Evolutionary conservation across 2,888 invertebrate genomes (phyloP).

Genomic region (Xanthorhoe designata): DNA sequence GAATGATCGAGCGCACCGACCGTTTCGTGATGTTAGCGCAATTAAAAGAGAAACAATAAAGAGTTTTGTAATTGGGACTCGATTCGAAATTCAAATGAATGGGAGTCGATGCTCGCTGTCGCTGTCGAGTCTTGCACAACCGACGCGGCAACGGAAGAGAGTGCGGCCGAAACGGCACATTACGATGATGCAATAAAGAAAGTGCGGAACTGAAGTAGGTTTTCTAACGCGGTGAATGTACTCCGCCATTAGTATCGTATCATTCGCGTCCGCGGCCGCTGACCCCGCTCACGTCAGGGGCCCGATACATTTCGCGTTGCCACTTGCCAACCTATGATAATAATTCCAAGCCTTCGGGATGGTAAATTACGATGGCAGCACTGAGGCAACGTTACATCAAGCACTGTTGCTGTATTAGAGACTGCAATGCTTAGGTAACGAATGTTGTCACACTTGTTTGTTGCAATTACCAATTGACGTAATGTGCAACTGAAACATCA

Average conservation of each 20-base stretch:
- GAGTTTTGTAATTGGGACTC: slow-evolving; percentile 64
- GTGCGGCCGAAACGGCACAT: slow-evolving; percentile 78
- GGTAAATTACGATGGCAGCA: slow-evolving; percentile 61
- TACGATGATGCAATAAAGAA: slow-evolving; percentile 82
- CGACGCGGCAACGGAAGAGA: slow-evolving; percentile 73
- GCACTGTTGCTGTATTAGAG: slow-evolving; percentile 60
- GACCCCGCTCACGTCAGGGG: slow-evolving; percentile 65
- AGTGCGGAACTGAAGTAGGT: slow-evolving; percentile 84
- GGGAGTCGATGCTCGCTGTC: slow-evolving; percentile 50
- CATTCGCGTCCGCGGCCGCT: slow-evolving; percentile 75
- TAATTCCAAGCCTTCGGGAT: slow-evolving; percentile 60
- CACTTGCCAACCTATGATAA: slow-evolving; percentile 52
- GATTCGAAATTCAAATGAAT: slow-evolving; percentile 64
- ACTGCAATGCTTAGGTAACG: slow-evolving; percentile 77
- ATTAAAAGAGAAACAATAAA: slow-evolving; percentile 58
- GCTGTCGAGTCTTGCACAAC: slow-evolving; percentile 67
- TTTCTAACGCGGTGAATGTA: slow-evolving; percentile 84
- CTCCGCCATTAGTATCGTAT: slow-evolving; percentile 79
- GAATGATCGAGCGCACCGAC: slow-evolving; percentile 50
- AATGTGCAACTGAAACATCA: slow-evolving; percentile 59
- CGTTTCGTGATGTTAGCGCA: slow-evolving; percentile 46
- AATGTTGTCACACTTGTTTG: slow-evolving; percentile 78
- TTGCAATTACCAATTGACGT: slow-evolving; percentile 74
- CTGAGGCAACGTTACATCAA: slow-evolving; percentile 70
- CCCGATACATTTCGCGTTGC: slow-evolving; percentile 58